These are phyloP conservation scores for Atrichornis clamosus DNA, from an alignment of 2,113 vertebrate species.

Conservation along the genomic window DNA sequence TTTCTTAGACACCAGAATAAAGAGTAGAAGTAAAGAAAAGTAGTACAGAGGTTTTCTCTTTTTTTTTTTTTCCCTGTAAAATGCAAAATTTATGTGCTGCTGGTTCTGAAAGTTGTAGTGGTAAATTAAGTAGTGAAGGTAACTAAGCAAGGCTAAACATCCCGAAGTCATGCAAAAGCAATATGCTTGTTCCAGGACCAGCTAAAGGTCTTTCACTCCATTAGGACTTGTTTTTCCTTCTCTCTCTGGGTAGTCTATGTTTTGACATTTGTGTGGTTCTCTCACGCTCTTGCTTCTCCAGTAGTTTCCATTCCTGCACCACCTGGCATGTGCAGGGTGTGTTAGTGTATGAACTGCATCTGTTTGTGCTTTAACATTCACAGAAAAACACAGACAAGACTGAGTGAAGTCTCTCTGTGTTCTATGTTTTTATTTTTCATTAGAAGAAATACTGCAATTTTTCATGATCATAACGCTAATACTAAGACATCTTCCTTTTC, in stretches of 20 bases:
- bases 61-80: not conserved
- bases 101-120: constrained; percentile 2
- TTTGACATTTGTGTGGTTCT: not conserved
- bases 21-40: not conserved
- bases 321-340: not conserved
- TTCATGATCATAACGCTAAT: not conserved
- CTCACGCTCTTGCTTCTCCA: not conserved
- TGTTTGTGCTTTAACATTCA: not conserved
- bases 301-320: not conserved
- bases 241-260: not conserved
- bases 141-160: not conserved
- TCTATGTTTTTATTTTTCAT: not conserved
- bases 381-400: not conserved
- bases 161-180: not conserved
- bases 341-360: not conserved
- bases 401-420: not conserved
- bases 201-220: constrained; percentile 21
- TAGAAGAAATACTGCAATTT: not conserved
- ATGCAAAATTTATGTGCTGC: not conserved
- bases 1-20: not conserved
- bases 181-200: not conserved
- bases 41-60: not conserved
- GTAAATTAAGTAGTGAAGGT: constrained; percentile 34
- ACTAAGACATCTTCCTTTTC: not conserved
- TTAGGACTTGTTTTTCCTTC: not conserved